Evolutionary conservation across 2,113 vertebrate genomes (phyloP), one percentile per base, ranked within the genome.

Genomic region (Gymnocephalus cernua): DNA sequence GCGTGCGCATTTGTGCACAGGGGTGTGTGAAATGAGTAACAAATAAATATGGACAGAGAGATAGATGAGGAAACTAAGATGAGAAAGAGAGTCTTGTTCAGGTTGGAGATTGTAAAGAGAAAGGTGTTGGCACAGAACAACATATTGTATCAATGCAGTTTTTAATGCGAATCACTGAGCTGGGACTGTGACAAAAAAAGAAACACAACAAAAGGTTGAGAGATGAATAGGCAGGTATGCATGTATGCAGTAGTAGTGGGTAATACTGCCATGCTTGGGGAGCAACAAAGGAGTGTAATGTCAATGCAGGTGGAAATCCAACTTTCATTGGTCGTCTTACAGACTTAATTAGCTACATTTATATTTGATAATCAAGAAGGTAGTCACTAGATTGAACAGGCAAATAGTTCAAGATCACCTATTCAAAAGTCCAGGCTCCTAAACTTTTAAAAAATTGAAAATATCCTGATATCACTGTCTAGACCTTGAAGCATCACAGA

Each of bases 11-110:
- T 11, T 59, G 63, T 64, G 64, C 35, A n/a, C 0, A 8, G 6
- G 66, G 11, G 45, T 47, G 66, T 64, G 77, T 62, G 45, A 27
- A 41, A 61, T 6, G 58, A 38, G 2, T 1, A 35, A 23, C 15
- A 66, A 18, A 71, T 69, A 2, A 59, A 10, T 66, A 47, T 35
- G 65, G 13, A n/a, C 19, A 71, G 38, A 27, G 32, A 38, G 15
- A 61, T 13, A 25, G 14, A 57, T 45, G 18, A 23, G 51, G 16
- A 66, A 56, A 65, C 1, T 0, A 57, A 25, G 51, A 3, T n/a
- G 13, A 72, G 45, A 75, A 51, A 18, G n/a, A 56, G 21, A 45
- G 58, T 72, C 38, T 59, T 73, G 53, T 54, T 70, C 18, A 23
- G 62, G 29, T 12, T 32, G n/a, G 54, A 64, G 25, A 48, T 25